These are phyloP conservation scores for Watsonalla cultraria DNA, from an alignment of 2,888 invertebrate genomes.

Conservation along the genomic window DNA sequence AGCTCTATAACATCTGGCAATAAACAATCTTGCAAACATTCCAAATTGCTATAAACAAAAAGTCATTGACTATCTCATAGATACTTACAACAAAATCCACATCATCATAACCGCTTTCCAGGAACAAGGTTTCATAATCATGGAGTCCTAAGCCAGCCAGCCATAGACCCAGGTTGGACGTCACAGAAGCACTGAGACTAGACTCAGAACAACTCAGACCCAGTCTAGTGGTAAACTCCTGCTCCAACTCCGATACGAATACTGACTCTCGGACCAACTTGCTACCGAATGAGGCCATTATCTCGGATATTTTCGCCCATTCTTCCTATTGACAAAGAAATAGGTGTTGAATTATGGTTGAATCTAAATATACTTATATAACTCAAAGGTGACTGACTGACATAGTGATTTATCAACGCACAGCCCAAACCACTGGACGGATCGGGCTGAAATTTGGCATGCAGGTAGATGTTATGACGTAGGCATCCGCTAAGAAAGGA, in stretches of 20 bases:
- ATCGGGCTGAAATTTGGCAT: no score
- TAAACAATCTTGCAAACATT: no score
- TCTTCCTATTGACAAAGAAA: conserved; percentile 83
- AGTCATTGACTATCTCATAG: no score
- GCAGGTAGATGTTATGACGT: no score
- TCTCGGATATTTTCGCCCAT: conserved; percentile 97
- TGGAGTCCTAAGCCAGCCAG: conserved; percentile 86
- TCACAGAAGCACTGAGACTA: conserved; percentile 79
- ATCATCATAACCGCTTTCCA: conserved; percentile 94
- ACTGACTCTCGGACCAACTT: conserved; percentile 88
- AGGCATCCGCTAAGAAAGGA: no score
- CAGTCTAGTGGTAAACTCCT: conserved; percentile 86
- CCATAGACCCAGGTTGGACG: conserved; percentile 87
- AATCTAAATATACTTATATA: no score
- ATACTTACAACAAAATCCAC: conserved; percentile 92
- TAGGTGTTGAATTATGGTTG: neutral
- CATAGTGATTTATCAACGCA: no score
- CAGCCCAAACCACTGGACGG: no score
- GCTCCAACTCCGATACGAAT: conserved; percentile 87
- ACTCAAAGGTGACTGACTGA: no score
- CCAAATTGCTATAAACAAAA: no score
- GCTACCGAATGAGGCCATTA: conserved; percentile 95
- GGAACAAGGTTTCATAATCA: conserved; percentile 90
- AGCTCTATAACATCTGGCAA: no score
- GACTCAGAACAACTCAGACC: conserved; percentile 80